Conservation (phyloP, 2,888 invertebrate species). For the Lissocephala sabroskyi region DNA sequence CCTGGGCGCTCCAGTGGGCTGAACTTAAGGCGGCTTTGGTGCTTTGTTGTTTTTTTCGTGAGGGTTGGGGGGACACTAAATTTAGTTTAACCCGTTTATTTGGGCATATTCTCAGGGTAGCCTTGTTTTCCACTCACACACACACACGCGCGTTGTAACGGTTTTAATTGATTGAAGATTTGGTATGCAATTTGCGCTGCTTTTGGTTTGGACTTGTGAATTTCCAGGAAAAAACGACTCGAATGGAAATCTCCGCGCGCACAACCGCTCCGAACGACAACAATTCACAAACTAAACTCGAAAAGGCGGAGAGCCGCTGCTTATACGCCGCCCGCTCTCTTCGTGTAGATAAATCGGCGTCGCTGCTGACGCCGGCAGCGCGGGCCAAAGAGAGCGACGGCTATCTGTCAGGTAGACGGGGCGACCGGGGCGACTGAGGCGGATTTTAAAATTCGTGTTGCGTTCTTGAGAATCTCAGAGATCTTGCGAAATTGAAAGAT, state of each 20-base stretch:
- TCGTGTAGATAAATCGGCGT: constrained; percentile 6
- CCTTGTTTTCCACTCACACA: background rate
- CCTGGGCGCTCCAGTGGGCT: constrained; percentile 22
- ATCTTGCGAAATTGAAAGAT: too few relatives aligned
- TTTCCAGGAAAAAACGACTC: constrained; percentile 2
- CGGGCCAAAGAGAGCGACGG: too few relatives aligned
- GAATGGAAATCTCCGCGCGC: constrained; percentile 2
- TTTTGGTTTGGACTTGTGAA: background rate
- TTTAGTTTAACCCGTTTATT: background rate
- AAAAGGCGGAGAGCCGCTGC: constrained; percentile 17
- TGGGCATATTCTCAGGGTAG: background rate
- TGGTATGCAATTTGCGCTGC: constrained; percentile 8
- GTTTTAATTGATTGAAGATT: constrained; percentile 11
- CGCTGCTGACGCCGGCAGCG: too few relatives aligned
- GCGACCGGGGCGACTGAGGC: too few relatives aligned
- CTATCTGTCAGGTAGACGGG: too few relatives aligned
- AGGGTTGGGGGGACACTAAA: too few relatives aligned
- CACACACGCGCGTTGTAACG: background rate
- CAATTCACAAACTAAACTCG: constrained; percentile 63
- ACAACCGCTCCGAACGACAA: constrained; percentile 58
- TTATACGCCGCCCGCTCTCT: constrained; percentile 19
- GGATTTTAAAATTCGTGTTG: too few relatives aligned
- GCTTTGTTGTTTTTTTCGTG: constrained; percentile 4
- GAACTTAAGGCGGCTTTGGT: background rate
- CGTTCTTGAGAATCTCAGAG: too few relatives aligned